These are phyloP conservation scores for Anhinga rufa DNA, from an alignment of 2,113 vertebrate species.

Conservation along the genomic window DNA sequence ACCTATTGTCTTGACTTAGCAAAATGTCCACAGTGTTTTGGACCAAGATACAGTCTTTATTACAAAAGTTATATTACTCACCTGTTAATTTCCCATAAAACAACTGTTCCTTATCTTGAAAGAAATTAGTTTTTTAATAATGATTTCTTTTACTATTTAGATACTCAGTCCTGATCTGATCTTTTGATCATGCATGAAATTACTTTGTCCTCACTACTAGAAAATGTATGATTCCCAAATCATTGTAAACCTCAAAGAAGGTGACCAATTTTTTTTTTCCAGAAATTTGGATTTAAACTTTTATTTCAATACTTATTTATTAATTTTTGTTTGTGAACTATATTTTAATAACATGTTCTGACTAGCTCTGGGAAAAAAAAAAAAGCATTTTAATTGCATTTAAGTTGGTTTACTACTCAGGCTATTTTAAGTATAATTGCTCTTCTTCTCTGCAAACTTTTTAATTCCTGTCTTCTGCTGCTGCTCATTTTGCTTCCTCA, in stretches of 20 bases:
- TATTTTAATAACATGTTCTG: neutral
- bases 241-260: neutral
- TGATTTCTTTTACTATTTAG: neutral
- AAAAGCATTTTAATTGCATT: neutral
- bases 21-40: neutral
- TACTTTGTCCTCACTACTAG: neutral
- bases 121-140: neutral
- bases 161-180: neutral
- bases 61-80: neutral
- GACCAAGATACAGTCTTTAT: neutral
- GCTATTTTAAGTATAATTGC: neutral
- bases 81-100: neutral
- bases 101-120: neutral
- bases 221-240: neutral
- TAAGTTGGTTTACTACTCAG: neutral
- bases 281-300: neutral
- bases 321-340: neutral
- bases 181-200: neutral
- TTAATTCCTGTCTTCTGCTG: neutral
- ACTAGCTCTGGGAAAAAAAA: neutral
- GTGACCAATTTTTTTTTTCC: rapidly evolving
- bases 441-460: neutral
- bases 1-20: neutral
- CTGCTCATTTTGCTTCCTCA: neutral
- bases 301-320: neutral